Conservation (phyloP, 2,113 vertebrate genomes). For the Forbesichthys papilliferus region DNA sequence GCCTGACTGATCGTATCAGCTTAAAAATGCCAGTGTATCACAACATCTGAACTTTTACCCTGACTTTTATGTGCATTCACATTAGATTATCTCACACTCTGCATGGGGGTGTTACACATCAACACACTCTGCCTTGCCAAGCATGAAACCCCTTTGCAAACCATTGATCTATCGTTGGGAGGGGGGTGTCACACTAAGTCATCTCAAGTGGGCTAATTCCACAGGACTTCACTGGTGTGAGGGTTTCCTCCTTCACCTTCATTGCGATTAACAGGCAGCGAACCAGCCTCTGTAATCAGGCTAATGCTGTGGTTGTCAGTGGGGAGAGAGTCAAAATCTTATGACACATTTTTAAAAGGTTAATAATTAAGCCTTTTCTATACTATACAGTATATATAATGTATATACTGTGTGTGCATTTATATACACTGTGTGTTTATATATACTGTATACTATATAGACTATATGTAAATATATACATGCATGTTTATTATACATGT, state of each 20-base stretch:
- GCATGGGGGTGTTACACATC: constrained; percentile 43
- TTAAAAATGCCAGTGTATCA: constrained; percentile 73
- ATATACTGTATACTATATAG: too few species aligned
- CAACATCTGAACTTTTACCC: constrained; percentile 71
- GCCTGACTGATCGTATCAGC: constrained; percentile 69
- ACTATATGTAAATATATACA: too few species aligned
- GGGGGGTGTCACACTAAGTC: constrained; percentile 53
- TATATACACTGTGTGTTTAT: too few species aligned
- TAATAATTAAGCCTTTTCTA: too few species aligned
- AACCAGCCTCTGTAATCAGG: constrained; percentile 12
- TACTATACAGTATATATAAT: too few species aligned
- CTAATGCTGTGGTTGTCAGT: too few species aligned
- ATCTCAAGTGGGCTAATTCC: constrained; percentile 56
- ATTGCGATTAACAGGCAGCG: constrained; percentile 48
- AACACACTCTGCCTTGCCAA: constrained; percentile 42
- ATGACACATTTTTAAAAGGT: too few species aligned
- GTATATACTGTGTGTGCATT: too few species aligned
- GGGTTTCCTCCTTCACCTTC: constrained; percentile 38
- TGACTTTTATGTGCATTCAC: constrained; percentile 38
- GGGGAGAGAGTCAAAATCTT: too few species aligned
- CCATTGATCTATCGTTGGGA: constrained; percentile 41
- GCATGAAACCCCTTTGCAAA: constrained; percentile 42
- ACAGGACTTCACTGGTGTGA: constrained; percentile 27
- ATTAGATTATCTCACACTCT: constrained; percentile 50
- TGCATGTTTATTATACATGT: too few species aligned